Percentiles rank a stretch among this genome's conserved stretches.
Conservation (phyloP, 2,113 vertebrate genomes). For the Tyrannus savana region DNA sequence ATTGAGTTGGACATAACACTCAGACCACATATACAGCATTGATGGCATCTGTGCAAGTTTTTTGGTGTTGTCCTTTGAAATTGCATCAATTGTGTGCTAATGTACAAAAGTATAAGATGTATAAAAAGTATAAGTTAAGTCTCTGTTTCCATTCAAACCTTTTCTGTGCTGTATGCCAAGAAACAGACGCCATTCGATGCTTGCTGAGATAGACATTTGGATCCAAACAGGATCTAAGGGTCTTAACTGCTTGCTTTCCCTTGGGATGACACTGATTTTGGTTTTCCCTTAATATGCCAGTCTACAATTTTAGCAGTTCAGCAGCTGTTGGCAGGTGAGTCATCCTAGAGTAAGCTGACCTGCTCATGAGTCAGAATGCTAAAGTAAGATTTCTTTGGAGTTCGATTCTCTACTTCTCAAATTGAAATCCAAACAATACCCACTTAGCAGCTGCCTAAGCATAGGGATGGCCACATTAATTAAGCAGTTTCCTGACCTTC, state of each 20-base stretch:
- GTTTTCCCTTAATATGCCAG: background rate
- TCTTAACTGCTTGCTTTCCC: background rate
- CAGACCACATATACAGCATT: background rate
- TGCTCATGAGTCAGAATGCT: slow-evolving; percentile 35
- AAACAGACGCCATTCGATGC: background rate
- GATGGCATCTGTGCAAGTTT: background rate
- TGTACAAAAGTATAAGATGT: background rate
- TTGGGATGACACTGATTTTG: background rate
- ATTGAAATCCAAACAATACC: background rate
- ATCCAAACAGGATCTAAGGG: background rate
- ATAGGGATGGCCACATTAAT: background rate
- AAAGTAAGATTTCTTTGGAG: background rate
- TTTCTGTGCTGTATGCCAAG: slow-evolving; percentile 14
- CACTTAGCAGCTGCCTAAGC: background rate
- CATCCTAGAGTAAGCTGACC: slow-evolving; percentile 3
- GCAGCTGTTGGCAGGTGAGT: slow-evolving; percentile 13
- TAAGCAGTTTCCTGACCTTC: background rate
- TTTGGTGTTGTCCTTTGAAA: background rate
- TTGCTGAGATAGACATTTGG: background rate
- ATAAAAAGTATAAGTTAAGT: background rate
- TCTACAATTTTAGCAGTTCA: background rate
- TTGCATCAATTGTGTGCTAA: background rate
- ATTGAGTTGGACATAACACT: background rate
- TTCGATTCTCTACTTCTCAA: background rate
- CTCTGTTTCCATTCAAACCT: background rate